phyloP scores from a whole-genome alignment of 2,113 vertebrate species.

The Nannospalax galili region DNA sequence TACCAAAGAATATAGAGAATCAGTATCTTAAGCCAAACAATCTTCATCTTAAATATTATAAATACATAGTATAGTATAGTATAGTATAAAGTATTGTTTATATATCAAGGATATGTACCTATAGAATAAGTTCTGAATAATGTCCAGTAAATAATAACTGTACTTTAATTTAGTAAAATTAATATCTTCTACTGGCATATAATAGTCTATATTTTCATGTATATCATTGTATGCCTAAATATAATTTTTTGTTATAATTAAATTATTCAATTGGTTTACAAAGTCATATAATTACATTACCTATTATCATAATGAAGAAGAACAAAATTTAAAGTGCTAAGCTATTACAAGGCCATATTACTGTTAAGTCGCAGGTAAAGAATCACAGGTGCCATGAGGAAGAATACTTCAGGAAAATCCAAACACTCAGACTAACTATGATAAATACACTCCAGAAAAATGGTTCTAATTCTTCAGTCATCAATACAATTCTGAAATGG shows the following conservation, averaged over 20 bases:
- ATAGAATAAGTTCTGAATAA: background rate
- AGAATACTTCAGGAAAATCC: background rate
- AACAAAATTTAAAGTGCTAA: background rate
- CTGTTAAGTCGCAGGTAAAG: background rate
- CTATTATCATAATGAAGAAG: background rate
- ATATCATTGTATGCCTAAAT: background rate
- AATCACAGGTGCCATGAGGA: background rate
- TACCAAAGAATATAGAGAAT: background rate
- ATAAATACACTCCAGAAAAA: background rate
- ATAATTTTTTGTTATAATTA: background rate
- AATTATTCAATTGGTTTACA: background rate
- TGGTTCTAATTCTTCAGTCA: background rate
- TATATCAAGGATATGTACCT: background rate
- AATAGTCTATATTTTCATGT: background rate
- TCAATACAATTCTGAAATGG: background rate
- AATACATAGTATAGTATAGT: background rate
- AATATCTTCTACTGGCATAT: background rate
- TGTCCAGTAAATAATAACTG: background rate
- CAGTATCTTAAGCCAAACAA: background rate
- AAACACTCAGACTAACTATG: background rate
- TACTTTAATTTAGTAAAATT: background rate
- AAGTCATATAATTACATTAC: background rate
- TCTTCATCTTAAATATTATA: background rate
- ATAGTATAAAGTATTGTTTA: background rate
- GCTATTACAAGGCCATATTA: background rate